Conservation (phyloP, 2,113 vertebrate species). For the Struthidea cinerea region DNA sequence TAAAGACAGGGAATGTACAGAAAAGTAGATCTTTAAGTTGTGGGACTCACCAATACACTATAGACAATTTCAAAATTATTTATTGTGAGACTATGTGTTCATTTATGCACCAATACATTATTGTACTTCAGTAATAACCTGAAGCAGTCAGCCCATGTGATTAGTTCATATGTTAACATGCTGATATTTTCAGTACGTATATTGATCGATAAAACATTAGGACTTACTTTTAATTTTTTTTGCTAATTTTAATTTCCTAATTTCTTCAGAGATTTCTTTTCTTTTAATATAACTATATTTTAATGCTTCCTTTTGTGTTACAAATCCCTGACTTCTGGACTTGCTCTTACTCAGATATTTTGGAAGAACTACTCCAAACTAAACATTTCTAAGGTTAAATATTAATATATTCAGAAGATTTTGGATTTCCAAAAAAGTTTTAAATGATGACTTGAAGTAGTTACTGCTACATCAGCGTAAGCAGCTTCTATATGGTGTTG, state of each 20-base stretch:
- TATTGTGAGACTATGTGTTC: neutral
- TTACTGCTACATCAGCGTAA: slow-evolving; percentile 16
- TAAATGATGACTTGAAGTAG: slow-evolving; percentile 29
- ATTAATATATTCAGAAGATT: neutral
- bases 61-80: neutral
- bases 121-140: neutral
- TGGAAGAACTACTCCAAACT: neutral
- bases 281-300: neutral
- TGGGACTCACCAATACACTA: neutral
- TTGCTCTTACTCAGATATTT: neutral
- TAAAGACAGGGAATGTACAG: neutral
- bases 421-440: neutral
- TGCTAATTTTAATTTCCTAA: neutral
- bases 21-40: neutral
- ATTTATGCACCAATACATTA: neutral
- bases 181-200: neutral
- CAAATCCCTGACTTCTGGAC: neutral
- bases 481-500: slow-evolving; percentile 29
- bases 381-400: neutral
- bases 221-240: neutral
- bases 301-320: neutral
- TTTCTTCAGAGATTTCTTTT: neutral
- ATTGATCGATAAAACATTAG: neutral
- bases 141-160: neutral
- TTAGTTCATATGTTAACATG: neutral